Percentiles rank a stretch among this genome's conserved stretches.
Evolutionary conservation across 2,888 invertebrate species (phyloP).

Genomic region (Bruchidius siliquastri): DNA sequence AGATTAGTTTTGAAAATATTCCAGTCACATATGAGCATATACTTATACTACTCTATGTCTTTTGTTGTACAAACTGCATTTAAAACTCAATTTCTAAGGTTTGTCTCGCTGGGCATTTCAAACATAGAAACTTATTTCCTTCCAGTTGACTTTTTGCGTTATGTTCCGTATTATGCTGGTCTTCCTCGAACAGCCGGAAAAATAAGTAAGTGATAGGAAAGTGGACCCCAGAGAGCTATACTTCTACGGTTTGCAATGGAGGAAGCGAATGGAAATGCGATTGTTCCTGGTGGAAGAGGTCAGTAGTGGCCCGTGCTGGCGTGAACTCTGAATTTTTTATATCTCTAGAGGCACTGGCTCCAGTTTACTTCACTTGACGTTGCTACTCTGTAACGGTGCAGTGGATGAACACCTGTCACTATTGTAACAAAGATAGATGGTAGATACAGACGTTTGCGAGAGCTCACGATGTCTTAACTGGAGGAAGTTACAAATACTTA

Average conservation of each 20-base stretch:
- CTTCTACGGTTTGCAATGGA: conserved; percentile 30
- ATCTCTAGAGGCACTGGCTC: neutral
- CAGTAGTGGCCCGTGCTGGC: neutral
- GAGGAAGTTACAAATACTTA: no score
- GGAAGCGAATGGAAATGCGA: conserved; percentile 37
- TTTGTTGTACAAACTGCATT: no score
- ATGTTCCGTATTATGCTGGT: neutral
- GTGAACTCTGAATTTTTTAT: neutral
- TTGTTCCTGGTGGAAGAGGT: conserved; percentile 9
- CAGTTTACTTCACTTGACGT: neutral
- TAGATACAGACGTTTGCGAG: no score
- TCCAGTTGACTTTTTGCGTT: neutral
- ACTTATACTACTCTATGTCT: no score
- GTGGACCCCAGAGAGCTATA: conserved; percentile 37
- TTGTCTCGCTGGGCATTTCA: neutral
- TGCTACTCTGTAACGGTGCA: neutral
- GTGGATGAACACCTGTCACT: neutral
- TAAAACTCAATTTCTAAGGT: neutral
- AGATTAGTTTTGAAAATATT: no score
- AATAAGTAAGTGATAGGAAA: conserved; percentile 39
- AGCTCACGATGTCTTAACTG: no score
- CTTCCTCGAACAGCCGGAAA: conserved; percentile 28
- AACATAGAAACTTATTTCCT: neutral
- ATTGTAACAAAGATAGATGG: neutral
- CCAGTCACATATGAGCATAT: no score